Percentiles rank a stretch among this genome's conserved stretches.
phyloP scores from a whole-genome alignment of 2,797 vertebrate genomes.

The Artibeus jamaicensis region DNA sequence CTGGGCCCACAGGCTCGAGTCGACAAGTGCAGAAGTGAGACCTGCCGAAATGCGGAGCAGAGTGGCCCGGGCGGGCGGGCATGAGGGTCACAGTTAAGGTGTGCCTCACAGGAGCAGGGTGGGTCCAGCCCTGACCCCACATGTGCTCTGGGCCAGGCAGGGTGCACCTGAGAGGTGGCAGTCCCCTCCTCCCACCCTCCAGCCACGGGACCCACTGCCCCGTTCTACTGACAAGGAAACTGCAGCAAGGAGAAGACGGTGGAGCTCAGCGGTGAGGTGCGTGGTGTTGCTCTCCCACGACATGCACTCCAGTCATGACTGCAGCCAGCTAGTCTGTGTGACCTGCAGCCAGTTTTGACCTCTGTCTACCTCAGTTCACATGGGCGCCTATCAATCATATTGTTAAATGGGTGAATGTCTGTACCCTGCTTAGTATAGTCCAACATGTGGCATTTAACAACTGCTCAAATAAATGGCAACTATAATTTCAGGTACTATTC shows the following conservation, averaged over 20 bases:
- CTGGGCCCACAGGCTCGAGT: not conserved
- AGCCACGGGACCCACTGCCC: not conserved
- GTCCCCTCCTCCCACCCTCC: too few species aligned
- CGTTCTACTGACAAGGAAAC: not conserved
- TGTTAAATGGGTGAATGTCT: not conserved
- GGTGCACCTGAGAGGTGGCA: not conserved
- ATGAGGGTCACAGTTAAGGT: accelerated
- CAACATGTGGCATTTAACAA: not conserved
- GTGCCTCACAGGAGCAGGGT: not conserved
- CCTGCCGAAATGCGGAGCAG: not conserved
- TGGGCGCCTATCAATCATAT: not conserved
- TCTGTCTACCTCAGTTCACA: not conserved
- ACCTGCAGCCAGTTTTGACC: not conserved
- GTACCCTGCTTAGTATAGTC: not conserved
- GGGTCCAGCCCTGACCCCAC: not conserved
- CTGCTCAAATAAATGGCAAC: not conserved
- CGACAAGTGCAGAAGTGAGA: too few species aligned
- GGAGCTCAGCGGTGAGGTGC: not conserved
- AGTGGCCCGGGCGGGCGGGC: not conserved
- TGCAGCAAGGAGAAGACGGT: not conserved
- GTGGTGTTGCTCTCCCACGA: accelerated
- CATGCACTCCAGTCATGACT: not conserved
- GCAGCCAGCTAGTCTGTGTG: not conserved
- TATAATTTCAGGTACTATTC: not conserved
- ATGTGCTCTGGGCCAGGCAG: not conserved